Evolutionary conservation across 2,888 invertebrate genomes (phyloP).

Genomic region (Phyllotreta striolata): DNA sequence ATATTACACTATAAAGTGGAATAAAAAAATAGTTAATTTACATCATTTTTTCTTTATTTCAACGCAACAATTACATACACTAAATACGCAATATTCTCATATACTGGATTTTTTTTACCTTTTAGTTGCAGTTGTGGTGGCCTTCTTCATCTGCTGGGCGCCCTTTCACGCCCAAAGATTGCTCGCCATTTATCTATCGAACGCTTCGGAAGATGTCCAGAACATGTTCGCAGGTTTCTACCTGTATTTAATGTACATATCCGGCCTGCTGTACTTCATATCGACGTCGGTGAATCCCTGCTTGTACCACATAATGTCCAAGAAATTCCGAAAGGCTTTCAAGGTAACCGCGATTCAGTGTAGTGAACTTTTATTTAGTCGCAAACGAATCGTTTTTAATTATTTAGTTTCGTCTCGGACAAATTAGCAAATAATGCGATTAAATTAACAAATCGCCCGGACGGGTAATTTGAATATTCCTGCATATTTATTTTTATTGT

Average conservation of each 20-base stretch:
- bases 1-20: no score
- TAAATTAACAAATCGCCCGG: no score
- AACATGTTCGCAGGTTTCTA: slow-evolving; percentile 61
- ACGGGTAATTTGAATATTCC: no score
- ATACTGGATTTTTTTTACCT: slow-evolving; percentile 36
- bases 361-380: neutral
- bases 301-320: slow-evolving; percentile 93
- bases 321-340: slow-evolving; percentile 92
- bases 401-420: neutral
- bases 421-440: neutral
- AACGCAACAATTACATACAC: no score
- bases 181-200: slow-evolving; percentile 76
- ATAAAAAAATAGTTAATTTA: no score
- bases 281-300: slow-evolving; percentile 94
- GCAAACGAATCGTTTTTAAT: neutral
- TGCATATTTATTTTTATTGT: no score
- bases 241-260: slow-evolving; percentile 78
- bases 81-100: no score
- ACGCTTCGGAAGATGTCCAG: slow-evolving; percentile 57
- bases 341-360: slow-evolving; percentile 70
- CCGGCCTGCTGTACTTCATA: slow-evolving; percentile 89
- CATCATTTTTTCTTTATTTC: no score
- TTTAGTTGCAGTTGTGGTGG: slow-evolving; percentile 83
- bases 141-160: slow-evolving; percentile 90
- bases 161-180: slow-evolving; percentile 94